Percentiles rank a stretch among this genome's conserved stretches.
Evolutionary conservation across 2,797 vertebrate species (phyloP).

Genomic region (Mastacembelus armatus): DNA sequence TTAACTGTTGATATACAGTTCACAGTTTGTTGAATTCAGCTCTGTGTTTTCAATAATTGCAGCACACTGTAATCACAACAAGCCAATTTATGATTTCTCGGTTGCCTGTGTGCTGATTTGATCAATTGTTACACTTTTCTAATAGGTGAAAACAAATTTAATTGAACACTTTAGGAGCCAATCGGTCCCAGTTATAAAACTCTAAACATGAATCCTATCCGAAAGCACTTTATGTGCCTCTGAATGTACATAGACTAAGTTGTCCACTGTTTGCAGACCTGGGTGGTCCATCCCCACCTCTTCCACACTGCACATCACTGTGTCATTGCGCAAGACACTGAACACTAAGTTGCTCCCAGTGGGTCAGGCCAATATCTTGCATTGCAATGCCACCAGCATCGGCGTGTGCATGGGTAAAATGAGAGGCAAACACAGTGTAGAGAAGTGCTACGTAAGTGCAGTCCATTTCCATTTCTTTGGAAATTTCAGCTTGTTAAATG

Average conservation of each 20-base stretch:
- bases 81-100: conserved; percentile 32
- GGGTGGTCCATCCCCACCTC: too few species aligned
- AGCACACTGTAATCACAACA: conserved; percentile 55
- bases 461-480: too few species aligned
- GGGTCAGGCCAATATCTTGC: too few species aligned
- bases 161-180: conserved; percentile 25
- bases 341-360: too few species aligned
- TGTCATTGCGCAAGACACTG: too few species aligned
- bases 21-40: conserved; percentile 30
- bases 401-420: too few species aligned
- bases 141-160: conserved; percentile 45
- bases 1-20: neutral
- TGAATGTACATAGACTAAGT: too few species aligned
- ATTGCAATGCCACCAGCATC: too few species aligned
- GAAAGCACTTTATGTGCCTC: neutral
- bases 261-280: too few species aligned
- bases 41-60: conserved; percentile 54
- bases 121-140: conserved; percentile 50
- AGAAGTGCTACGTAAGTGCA: too few species aligned
- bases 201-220: conserved; percentile 1
- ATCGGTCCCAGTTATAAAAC: neutral
- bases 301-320: too few species aligned
- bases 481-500: conserved; percentile 1
- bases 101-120: conserved; percentile 39
- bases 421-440: too few species aligned